These are phyloP conservation scores for Paramisgurnus dabryanus DNA, from an alignment of 2,113 vertebrate species.

Conservation along the genomic window DNA sequence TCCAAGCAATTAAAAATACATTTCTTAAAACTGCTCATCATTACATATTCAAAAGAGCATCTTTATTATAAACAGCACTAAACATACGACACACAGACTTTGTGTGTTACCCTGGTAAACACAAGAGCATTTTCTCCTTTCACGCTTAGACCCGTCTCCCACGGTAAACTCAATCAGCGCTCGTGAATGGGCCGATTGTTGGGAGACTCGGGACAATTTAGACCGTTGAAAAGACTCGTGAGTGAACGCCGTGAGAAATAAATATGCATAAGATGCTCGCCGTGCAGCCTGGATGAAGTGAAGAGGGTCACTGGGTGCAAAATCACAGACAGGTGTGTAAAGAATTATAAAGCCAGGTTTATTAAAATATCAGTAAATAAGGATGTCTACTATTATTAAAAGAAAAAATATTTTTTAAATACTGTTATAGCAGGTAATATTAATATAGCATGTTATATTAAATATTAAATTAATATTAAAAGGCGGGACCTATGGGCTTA, in stretches of 20 bases:
- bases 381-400: no score
- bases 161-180: slow-evolving; percentile 41
- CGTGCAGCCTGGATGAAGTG: not conserved
- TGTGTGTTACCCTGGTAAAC: not conserved
- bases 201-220: slow-evolving; percentile 29
- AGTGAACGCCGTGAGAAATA: slow-evolving; percentile 30
- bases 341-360: not conserved
- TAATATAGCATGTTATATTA: no score
- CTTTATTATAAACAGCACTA: not conserved
- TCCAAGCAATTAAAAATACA: not conserved
- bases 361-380: not conserved
- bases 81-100: slow-evolving; percentile 10
- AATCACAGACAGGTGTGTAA: slow-evolving; percentile 16
- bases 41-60: not conserved
- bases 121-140: slow-evolving; percentile 28
- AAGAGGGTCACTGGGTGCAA: not conserved
- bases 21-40: not conserved
- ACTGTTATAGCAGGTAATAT: no score
- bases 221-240: slow-evolving; percentile 30
- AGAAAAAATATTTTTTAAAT: no score
- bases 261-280: slow-evolving; percentile 17
- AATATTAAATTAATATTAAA: no score
- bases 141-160: slow-evolving; percentile 24
- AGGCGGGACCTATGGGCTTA: no score
- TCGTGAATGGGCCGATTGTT: slow-evolving; percentile 53